Evolutionary conservation across 1,140 invertebrate genomes (phyloP), one percentile per base, ranked within the genome.

Genomic region (Cyphomyrmex costatus): DNA sequence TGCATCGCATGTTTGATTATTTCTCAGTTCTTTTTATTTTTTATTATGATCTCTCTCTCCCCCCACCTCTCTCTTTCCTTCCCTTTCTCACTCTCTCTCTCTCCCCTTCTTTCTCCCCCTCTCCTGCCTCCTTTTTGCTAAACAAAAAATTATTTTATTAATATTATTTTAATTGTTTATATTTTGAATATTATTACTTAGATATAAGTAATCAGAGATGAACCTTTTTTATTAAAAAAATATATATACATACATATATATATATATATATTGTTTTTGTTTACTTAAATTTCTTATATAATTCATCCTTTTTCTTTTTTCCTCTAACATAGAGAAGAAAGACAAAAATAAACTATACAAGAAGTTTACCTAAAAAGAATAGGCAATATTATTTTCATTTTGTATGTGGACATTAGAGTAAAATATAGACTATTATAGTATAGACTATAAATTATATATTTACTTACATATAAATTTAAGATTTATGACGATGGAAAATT

Each of bases 401-500:
- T 65, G 8, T 76, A 12, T 56, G 8, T 76, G 5, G 53, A 77
- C 42, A 74, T n/a, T 30, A 12, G 49, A 79, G 24, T 27, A 10
- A 16, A 49, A 49, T 49, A 14, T 49, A 49, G 10, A 12, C 10
- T 42, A 42, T 42, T 10, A 42, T 2, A 42, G 7, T 42, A 2
- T 42, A 42, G 10, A 42, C 10, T 42, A 42, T 42, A 42, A 42
- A 42, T 0, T 36, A 36, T 42, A 10, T 42, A 42, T 2, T 42
- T 42, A 42, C 0, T 1, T 42, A 42, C 27, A 3, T 90, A 51
- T 33, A 21, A 83, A 82, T 93, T 93, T 73, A 86, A 97, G 97
- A 95, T 97, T 63, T 92, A 94, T 83, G 96, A 97, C 93, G 97
- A 97, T 96, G 96, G 96, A 19, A 96, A 96, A 90, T 93, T 97